These are phyloP conservation scores for Pygoscelis adeliae DNA, from an alignment of 2,113 vertebrate genomes.

Conservation along the genomic window DNA sequence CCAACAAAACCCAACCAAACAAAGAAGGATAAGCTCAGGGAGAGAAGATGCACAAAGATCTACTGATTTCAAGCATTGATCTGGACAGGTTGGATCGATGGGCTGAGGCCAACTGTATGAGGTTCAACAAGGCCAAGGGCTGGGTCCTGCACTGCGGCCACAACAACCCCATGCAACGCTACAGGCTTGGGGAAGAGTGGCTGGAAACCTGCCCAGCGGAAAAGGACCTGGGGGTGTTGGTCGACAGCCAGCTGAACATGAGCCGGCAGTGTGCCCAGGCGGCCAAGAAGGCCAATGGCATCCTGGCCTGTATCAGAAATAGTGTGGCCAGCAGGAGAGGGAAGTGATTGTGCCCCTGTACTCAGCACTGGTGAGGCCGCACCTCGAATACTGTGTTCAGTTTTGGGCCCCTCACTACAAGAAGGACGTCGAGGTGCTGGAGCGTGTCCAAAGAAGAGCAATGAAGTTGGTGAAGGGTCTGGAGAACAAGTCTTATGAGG, in stretches of 20 bases:
- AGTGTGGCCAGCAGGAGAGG: not conserved
- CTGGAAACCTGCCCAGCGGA: rapidly evolving
- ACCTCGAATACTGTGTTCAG: not conserved
- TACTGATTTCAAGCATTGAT: not conserved
- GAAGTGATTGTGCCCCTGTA: rapidly evolving
- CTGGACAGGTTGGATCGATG: not conserved
- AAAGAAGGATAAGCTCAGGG: not conserved
- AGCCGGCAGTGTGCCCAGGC: not conserved
- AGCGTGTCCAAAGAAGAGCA: not conserved
- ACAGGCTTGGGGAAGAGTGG: not conserved
- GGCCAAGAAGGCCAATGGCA: not conserved
- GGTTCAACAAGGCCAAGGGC: not conserved
- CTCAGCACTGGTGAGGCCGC: rapidly evolving
- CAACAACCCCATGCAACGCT: not conserved
- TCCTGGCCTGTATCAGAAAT: not conserved
- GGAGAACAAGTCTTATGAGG: not conserved
- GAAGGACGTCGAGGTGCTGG: too few species aligned
- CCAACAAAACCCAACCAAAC: not conserved
- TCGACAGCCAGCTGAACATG: rapidly evolving
- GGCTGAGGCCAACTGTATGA: rapidly evolving
- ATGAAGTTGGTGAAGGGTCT: not conserved
- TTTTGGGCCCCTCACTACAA: not conserved
- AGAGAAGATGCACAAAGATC: not conserved
- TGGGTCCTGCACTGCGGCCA: rapidly evolving
- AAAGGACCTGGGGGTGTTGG: not conserved